Conservation (phyloP, 2,888 invertebrate genomes). For the Sericinus montela region DNA sequence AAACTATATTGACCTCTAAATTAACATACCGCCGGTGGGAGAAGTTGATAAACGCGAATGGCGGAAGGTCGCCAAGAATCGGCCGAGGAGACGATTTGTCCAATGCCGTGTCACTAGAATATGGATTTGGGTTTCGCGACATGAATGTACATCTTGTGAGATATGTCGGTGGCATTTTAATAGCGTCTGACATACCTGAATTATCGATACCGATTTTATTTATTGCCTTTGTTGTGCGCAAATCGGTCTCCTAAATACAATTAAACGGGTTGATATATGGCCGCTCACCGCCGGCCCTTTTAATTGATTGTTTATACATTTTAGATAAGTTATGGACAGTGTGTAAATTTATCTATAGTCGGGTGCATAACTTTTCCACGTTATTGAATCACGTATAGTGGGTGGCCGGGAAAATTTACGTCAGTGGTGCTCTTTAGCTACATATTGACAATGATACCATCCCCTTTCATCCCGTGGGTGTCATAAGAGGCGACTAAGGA, state of each 20-base stretch:
- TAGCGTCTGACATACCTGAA: constrained; percentile 57
- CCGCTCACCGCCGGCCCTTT: constrained; percentile 23
- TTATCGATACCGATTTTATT: constrained; percentile 60
- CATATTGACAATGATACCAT: too few relatives aligned
- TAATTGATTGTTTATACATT: background rate
- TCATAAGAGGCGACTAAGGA: too few relatives aligned
- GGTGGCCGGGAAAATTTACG: background rate
- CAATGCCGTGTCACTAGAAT: constrained; percentile 45
- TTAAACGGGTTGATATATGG: constrained; percentile 38
- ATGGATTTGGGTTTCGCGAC: constrained; percentile 51
- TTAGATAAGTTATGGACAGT: background rate
- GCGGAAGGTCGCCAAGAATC: constrained; percentile 20
- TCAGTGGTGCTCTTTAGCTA: background rate
- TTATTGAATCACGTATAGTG: background rate
- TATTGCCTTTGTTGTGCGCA: constrained; percentile 55
- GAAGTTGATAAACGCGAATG: constrained; percentile 7
- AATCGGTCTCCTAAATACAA: background rate
- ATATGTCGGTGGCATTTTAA: constrained; percentile 67
- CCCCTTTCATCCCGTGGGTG: too few relatives aligned
- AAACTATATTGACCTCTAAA: constrained; percentile 30
- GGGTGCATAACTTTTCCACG: background rate
- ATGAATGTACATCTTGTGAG: constrained; percentile 42
- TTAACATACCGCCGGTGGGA: constrained; percentile 21
- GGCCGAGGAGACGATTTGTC: constrained; percentile 39
- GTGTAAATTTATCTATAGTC: background rate